Conservation (phyloP, 1,140 invertebrate genomes). For the Brevipalpus yothersi region DNA sequence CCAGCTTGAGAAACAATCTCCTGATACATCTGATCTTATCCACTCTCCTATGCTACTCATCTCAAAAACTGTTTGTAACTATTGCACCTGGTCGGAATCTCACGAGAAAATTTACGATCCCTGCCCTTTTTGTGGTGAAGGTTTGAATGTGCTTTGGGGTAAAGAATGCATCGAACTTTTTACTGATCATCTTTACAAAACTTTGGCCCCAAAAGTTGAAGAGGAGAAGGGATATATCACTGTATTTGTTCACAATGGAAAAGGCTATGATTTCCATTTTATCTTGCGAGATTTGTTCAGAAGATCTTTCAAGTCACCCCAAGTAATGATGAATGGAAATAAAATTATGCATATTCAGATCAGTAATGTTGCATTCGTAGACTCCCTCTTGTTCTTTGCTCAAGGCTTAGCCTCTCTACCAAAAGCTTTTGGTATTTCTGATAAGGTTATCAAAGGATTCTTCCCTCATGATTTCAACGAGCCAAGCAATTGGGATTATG, state of each 20-base stretch:
- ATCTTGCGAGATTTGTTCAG: background rate
- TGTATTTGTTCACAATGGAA: background rate
- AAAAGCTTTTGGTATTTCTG: slow-evolving; percentile 1
- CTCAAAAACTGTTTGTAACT: too few relatives aligned
- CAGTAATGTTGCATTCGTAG: background rate
- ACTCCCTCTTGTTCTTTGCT: slow-evolving; percentile 2
- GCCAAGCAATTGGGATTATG: too few relatives aligned
- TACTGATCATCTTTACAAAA: background rate
- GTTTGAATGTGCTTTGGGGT: background rate
- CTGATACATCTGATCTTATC: too few relatives aligned
- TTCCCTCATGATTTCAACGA: too few relatives aligned
- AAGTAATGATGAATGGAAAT: background rate
- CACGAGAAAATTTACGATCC: too few relatives aligned
- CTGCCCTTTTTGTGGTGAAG: too few relatives aligned
- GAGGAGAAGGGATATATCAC: background rate
- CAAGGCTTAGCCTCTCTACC: background rate
- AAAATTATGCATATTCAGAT: slow-evolving; percentile 1
- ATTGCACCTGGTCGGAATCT: too few relatives aligned
- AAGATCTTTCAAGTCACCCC: background rate
- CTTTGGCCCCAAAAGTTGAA: background rate
- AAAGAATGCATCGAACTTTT: background rate
- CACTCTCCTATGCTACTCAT: too few relatives aligned
- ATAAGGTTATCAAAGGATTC: too few relatives aligned
- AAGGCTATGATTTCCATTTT: slow-evolving; percentile 3
- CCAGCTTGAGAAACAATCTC: too few relatives aligned